Percentiles rank a stretch among this genome's conserved stretches.
These are phyloP conservation scores for Bombus ignitus DNA, from an alignment of 1,140 invertebrate genomes.

Conservation along the genomic window DNA sequence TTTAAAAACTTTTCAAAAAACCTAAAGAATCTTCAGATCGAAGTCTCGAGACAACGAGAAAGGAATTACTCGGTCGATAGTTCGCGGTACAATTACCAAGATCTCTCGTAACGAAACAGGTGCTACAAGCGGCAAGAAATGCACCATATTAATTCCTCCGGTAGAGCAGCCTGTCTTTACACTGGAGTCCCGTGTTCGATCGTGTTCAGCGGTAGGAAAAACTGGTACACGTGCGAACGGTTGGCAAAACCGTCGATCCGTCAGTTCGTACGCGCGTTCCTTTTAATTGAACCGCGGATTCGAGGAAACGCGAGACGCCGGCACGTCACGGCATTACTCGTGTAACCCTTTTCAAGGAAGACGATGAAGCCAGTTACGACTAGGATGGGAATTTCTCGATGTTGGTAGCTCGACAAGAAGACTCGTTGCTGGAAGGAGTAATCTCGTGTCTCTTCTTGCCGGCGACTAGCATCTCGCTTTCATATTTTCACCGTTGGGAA, in stretches of 20 bases:
- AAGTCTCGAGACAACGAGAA: not conserved
- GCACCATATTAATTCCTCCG: conserved; percentile 40
- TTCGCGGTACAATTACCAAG: conserved; percentile 18
- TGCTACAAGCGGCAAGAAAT: conserved; percentile 33
- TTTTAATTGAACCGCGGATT: conserved; percentile 47
- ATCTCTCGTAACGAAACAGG: not conserved
- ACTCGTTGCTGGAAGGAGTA: conserved; percentile 8
- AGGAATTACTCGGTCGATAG: not conserved
- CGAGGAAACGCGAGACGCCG: conserved; percentile 8
- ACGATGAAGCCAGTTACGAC: not conserved
- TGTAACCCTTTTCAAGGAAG: conserved; percentile 19
- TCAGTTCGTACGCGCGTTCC: conserved; percentile 7
- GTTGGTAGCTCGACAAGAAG: conserved; percentile 1
- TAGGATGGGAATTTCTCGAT: not conserved
- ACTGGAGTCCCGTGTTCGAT: conserved; percentile 9
- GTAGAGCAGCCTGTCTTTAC: conserved; percentile 4
- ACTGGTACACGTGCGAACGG: conserved; percentile 28
- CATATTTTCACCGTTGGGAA: not conserved
- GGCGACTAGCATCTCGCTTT: conserved; percentile 8
- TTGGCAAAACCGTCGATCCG: conserved; percentile 36
- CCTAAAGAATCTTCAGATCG: not conserved
- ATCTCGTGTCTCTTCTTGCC: conserved; percentile 13
- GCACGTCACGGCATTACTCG: not conserved
- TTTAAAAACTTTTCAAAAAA: not conserved
- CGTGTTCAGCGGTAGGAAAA: not conserved